These are phyloP conservation scores for Herminia tarsipennalis DNA, from an alignment of 2,888 invertebrate genomes.

Conservation along the genomic window DNA sequence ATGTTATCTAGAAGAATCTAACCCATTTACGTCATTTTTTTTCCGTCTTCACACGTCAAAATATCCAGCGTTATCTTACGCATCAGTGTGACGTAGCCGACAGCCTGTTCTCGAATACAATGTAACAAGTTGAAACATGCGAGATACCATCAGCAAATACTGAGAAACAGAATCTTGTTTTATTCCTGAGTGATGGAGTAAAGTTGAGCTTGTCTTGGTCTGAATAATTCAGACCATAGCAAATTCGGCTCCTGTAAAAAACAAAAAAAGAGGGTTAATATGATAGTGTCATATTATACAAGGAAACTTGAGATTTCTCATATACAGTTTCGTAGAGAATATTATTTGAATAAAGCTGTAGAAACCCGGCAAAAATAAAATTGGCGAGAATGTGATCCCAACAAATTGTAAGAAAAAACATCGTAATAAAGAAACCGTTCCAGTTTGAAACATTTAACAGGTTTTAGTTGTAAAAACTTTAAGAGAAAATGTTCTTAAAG, in stretches of 20 bases:
- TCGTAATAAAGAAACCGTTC: conserved; percentile 1
- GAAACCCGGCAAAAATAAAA: not conserved
- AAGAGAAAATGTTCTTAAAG: conserved; percentile 12
- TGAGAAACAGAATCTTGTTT: too few relatives aligned
- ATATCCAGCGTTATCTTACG: conserved; percentile 65
- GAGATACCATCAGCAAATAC: conserved; percentile 33
- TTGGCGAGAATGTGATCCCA: conserved; percentile 2
- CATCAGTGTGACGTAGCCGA: conserved; percentile 61
- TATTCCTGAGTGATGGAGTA: too few relatives aligned
- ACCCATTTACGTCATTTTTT: conserved; percentile 54
- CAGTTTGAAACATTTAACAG: conserved; percentile 9
- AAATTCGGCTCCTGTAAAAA: too few relatives aligned
- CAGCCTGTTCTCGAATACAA: conserved; percentile 44
- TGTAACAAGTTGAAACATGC: conserved; percentile 33
- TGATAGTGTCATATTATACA: too few relatives aligned
- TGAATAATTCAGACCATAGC: too few relatives aligned
- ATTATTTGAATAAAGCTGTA: not conserved
- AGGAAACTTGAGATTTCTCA: not conserved
- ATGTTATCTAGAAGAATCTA: conserved; percentile 48
- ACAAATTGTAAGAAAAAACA: conserved; percentile 2
- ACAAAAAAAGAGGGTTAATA: too few relatives aligned
- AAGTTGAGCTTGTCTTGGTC: too few relatives aligned
- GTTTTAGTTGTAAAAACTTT: not conserved
- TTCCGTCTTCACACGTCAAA: conserved; percentile 70
- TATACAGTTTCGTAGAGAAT: not conserved